Percentiles rank a stretch among this genome's conserved stretches.
These are phyloP conservation scores for Myotis daubentonii DNA, from an alignment of 2,797 vertebrate genomes.

Conservation along the genomic window DNA sequence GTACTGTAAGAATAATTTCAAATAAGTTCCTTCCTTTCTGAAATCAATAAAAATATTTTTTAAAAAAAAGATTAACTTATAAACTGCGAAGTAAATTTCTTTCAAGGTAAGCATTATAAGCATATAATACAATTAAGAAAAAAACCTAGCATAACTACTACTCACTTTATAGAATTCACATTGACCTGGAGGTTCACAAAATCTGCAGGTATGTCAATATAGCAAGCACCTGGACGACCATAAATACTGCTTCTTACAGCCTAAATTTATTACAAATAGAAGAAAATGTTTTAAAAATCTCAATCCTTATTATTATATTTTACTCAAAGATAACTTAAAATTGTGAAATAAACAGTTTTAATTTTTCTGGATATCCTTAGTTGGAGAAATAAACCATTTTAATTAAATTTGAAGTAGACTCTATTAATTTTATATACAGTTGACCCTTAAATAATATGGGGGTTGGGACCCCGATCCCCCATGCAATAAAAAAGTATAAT, in stretches of 20 bases:
- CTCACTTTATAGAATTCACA: slow-evolving; percentile 90
- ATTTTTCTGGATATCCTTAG: not conserved
- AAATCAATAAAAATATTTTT: no score
- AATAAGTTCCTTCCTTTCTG: not conserved
- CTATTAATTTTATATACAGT: not conserved
- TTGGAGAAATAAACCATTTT: slow-evolving; percentile 1
- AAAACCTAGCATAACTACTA: slow-evolving; percentile 45
- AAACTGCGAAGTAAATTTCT: slow-evolving; percentile 25
- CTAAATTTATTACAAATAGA: slow-evolving; percentile 81
- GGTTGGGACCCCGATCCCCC: not conserved
- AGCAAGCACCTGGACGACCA: slow-evolving; percentile 96
- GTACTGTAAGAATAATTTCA: not conserved
- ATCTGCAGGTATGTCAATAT: slow-evolving; percentile 96
- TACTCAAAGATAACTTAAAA: slow-evolving; percentile 37
- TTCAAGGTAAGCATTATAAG: not conserved
- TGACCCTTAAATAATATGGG: not conserved
- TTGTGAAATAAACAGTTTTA: slow-evolving; percentile 16
- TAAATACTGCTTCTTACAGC: slow-evolving; percentile 95
- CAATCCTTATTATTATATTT: not conserved
- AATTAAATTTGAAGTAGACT: slow-evolving; percentile 45
- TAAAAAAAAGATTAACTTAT: not conserved
- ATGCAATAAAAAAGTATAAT: not conserved
- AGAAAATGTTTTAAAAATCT: not conserved
- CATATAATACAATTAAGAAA: not conserved
- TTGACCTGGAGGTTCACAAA: slow-evolving; percentile 92